phyloP scores from a whole-genome alignment of 2,888 invertebrate genomes.

The Meliscaeva auricollis region DNA sequence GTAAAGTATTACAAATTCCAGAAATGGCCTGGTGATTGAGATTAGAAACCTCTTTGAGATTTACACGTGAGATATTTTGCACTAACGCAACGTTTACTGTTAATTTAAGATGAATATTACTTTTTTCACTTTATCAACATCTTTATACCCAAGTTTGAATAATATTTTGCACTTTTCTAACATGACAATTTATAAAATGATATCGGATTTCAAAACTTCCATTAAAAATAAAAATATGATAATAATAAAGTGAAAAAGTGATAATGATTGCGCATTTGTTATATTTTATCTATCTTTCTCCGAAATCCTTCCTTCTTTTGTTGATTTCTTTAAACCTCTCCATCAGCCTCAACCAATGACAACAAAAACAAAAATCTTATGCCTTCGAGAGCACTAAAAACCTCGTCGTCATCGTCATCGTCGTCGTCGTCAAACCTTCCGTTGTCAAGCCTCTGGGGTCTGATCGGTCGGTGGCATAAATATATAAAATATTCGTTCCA shows the following conservation, averaged over 20 bases:
- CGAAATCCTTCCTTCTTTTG: slow-evolving; percentile 41
- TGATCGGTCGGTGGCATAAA: slow-evolving; percentile 16
- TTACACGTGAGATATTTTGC: too few relatives aligned
- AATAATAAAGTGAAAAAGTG: slow-evolving; percentile 59
- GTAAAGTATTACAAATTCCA: too few relatives aligned
- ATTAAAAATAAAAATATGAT: slow-evolving; percentile 20
- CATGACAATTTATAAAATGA: slow-evolving; percentile 67
- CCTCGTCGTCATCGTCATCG: not conserved
- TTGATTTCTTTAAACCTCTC: not conserved
- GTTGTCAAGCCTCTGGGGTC: slow-evolving; percentile 56
- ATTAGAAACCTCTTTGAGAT: too few relatives aligned
- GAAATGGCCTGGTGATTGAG: too few relatives aligned
- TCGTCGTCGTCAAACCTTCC: slow-evolving; percentile 22
- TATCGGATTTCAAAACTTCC: slow-evolving; percentile 67
- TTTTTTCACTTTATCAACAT: too few relatives aligned
- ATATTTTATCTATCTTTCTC: slow-evolving; percentile 70
- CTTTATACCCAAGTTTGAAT: not conserved
- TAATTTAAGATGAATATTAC: too few relatives aligned
- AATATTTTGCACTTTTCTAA: slow-evolving; percentile 59
- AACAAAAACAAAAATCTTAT: slow-evolving; percentile 19
- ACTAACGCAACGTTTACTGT: too few relatives aligned
- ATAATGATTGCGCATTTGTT: slow-evolving; percentile 72
- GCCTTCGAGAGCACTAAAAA: not conserved
- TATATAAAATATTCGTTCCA: slow-evolving; percentile 55
- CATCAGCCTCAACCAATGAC: slow-evolving; percentile 3